Percentiles rank a stretch among this genome's conserved stretches.
phyloP scores from a whole-genome alignment of 2,888 invertebrate species.

The Tachina lurida region DNA sequence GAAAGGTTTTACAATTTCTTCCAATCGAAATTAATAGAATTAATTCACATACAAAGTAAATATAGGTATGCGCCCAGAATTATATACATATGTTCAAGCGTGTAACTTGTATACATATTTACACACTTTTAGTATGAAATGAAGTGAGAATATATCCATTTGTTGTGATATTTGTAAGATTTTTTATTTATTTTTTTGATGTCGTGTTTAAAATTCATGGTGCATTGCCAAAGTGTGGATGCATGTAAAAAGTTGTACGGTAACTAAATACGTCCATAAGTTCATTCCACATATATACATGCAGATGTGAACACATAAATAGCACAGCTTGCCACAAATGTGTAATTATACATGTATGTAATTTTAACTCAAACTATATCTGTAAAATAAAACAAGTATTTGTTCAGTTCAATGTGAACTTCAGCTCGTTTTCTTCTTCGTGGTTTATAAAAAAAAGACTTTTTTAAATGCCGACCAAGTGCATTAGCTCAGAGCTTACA shows the following conservation, averaged over 20 bases:
- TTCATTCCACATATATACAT: background rate
- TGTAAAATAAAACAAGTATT: too few relatives aligned
- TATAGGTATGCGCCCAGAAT: background rate
- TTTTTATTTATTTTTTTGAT: constrained; percentile 57
- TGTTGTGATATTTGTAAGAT: constrained; percentile 7
- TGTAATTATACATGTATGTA: too few relatives aligned
- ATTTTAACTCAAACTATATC: too few relatives aligned
- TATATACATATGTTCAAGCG: background rate
- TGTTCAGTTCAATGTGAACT: background rate
- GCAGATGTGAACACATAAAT: background rate
- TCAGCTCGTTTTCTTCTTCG: too few relatives aligned
- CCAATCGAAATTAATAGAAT: too few relatives aligned
- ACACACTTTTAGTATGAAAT: constrained; percentile 27
- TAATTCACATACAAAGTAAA: background rate
- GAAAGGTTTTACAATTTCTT: too few relatives aligned
- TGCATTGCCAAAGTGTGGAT: constrained; percentile 60
- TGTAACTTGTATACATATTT: background rate
- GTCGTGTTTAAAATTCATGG: constrained; percentile 66
- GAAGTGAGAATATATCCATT: constrained; percentile 56
- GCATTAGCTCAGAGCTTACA: too few relatives aligned
- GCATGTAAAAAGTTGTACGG: constrained; percentile 44
- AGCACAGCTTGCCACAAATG: background rate
- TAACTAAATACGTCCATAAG: constrained; percentile 26
- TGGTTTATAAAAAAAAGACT: background rate
- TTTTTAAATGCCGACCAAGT: background rate